These are phyloP conservation scores for Chelonoidis abingdonii DNA, from an alignment of 2,113 vertebrate genomes.

Conservation along the genomic window DNA sequence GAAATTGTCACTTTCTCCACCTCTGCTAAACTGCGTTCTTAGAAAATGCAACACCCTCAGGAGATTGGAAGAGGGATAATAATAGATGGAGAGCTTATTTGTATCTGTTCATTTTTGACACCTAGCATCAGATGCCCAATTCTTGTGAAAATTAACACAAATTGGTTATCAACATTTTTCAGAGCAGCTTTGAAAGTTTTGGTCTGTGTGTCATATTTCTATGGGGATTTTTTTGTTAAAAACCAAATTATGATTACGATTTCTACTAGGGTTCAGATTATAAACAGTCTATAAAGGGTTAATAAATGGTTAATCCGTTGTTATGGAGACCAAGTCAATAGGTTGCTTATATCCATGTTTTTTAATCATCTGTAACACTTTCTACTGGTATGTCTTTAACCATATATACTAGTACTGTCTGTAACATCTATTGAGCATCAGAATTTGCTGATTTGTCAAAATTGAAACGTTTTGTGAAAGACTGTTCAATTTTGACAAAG, in stretches of 20 bases:
- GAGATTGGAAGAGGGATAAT: background rate
- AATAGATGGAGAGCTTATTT: background rate
- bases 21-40: background rate
- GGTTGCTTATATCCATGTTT: background rate
- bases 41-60: background rate
- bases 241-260: background rate
- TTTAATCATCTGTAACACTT: background rate
- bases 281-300: background rate
- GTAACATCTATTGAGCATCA: background rate
- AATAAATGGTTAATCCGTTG: background rate
- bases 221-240: background rate
- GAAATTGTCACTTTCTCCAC: background rate
- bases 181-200: background rate
- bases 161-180: background rate
- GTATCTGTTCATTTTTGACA: background rate
- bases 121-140: background rate
- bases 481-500: background rate
- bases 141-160: background rate
- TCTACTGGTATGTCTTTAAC: background rate
- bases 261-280: background rate
- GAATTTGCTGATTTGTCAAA: background rate
- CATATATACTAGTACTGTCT: background rate
- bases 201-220: background rate
- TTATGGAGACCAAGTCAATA: background rate
- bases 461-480: background rate